These are phyloP conservation scores for Lepidostoma basale DNA, from an alignment of 1,140 invertebrate species.

Conservation along the genomic window DNA sequence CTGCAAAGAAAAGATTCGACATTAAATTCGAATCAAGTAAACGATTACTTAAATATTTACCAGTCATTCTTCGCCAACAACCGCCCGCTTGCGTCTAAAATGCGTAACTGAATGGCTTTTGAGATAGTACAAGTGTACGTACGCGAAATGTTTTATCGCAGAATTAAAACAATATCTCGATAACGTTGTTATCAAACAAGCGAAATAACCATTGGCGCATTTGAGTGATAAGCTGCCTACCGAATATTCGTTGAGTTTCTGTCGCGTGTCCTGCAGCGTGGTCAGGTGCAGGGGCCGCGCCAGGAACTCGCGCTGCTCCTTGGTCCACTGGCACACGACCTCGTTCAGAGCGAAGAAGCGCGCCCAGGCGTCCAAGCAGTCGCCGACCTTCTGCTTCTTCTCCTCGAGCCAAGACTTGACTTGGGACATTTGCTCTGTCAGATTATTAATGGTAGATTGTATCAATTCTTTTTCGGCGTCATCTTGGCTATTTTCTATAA, in stretches of 20 bases:
- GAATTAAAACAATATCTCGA: background rate
- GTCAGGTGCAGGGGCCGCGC: slow-evolving; percentile 76
- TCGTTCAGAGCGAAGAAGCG: slow-evolving; percentile 84
- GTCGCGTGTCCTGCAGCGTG: slow-evolving; percentile 79
- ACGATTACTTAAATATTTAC: background rate
- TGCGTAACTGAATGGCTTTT: background rate
- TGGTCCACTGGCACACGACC: slow-evolving; percentile 81
- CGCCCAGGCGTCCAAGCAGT: slow-evolving; percentile 86
- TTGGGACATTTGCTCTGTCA: slow-evolving; percentile 79
- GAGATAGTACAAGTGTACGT: background rate
- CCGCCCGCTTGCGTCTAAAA: background rate
- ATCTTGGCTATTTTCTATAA: slow-evolving; percentile 79
- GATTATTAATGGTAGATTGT: slow-evolving; percentile 73
- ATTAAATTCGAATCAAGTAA: background rate
- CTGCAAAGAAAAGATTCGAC: slow-evolving; percentile 60
- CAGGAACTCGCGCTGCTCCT: slow-evolving; percentile 81
- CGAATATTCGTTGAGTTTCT: slow-evolving; percentile 86
- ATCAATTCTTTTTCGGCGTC: slow-evolving; percentile 78
- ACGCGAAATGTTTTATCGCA: slow-evolving; percentile 1
- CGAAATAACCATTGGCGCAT: background rate
- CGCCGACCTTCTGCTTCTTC: slow-evolving; percentile 81
- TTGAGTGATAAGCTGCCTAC: slow-evolving; percentile 62
- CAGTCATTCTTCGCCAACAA: slow-evolving; percentile 1
- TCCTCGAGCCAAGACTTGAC: slow-evolving; percentile 80
- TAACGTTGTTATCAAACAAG: slow-evolving; percentile 20